Conservation (phyloP, 1,140 invertebrate genomes). For the Cydia amplana region DNA sequence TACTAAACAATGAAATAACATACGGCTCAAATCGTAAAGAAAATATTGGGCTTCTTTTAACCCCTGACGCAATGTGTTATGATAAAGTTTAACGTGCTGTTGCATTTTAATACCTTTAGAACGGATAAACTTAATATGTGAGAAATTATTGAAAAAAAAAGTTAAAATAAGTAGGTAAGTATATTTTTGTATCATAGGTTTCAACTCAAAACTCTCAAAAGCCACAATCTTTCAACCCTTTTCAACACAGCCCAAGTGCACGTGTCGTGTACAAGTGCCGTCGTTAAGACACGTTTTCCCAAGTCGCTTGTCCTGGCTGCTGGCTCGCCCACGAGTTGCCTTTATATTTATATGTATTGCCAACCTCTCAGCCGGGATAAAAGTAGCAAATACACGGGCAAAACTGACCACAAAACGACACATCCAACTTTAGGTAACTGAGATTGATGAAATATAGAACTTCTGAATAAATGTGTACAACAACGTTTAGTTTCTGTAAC, state of each 20-base stretch:
- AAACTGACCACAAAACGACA: background rate
- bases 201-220: too few species aligned
- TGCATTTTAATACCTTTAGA: too few species aligned
- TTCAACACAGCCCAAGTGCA: background rate
- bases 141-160: too few species aligned
- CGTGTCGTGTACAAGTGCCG: background rate
- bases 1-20: background rate
- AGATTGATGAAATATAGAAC: background rate
- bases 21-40: background rate
- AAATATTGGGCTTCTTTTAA: background rate
- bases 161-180: too few species aligned
- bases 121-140: too few species aligned
- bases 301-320: background rate
- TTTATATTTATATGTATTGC: conserved; percentile 2
- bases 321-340: background rate
- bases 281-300: background rate
- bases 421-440: background rate
- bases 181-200: too few species aligned
- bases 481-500: background rate
- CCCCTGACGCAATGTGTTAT: too few species aligned
- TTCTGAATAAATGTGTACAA: background rate
- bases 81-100: too few species aligned
- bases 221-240: background rate
- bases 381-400: background rate
- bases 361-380: background rate